A percentile compares a stretch with the other conserved stretches of the same genome.
These are phyloP conservation scores for Cygnus buccinator DNA, from an alignment of 2,113 vertebrate species.

Conservation along the genomic window DNA sequence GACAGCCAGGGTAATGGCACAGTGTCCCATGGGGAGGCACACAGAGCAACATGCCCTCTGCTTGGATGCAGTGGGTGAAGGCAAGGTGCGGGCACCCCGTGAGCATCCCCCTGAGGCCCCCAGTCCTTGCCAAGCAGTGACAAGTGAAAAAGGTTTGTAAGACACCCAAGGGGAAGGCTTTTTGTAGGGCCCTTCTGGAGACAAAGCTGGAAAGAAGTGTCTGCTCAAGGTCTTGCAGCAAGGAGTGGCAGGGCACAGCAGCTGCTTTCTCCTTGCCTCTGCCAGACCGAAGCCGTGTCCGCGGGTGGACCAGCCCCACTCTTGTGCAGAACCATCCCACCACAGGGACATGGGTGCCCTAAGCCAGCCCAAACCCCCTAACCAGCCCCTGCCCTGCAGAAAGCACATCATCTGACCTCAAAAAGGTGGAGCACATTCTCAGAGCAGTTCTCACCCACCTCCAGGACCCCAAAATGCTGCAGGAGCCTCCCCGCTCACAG, in stretches of 20 bases:
- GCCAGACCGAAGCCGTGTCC: neutral
- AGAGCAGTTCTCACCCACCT: neutral
- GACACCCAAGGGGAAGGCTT: neutral
- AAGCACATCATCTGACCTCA: accelerated
- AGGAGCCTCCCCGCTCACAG: neutral
- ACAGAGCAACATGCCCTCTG: neutral
- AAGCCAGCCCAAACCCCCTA: neutral
- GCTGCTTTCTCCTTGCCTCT: neutral
- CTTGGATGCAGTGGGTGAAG: neutral
- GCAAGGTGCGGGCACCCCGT: neutral
- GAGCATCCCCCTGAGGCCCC: neutral
- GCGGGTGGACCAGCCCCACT: neutral
- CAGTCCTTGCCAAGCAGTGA: neutral
- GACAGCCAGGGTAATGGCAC: neutral
- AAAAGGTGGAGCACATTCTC: neutral
- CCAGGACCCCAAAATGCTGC: neutral
- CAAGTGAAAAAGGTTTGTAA: neutral
- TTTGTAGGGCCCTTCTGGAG: neutral
- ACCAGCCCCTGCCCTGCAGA: neutral
- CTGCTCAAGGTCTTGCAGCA: neutral
- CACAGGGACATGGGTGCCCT: neutral
- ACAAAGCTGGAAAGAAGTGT: neutral
- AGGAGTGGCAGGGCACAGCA: neutral
- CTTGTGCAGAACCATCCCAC: neutral
- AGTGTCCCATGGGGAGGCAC: neutral